These are phyloP conservation scores for Suricata suricatta DNA, from an alignment of 2,113 vertebrate species.

Conservation along the genomic window DNA sequence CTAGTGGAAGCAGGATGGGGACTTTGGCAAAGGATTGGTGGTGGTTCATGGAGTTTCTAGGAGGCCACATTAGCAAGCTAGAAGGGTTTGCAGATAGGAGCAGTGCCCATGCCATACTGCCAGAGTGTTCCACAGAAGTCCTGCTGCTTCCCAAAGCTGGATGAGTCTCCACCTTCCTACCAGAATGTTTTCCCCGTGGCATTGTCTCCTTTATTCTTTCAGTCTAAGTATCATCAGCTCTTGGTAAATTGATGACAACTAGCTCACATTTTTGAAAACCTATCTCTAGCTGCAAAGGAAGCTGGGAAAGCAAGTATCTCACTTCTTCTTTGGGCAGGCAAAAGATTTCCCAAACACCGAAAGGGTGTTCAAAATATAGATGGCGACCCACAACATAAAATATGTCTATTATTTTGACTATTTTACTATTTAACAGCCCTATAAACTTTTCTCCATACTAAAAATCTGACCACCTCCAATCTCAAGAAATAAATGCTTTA, in stretches of 20 bases:
- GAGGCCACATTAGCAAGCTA: not conserved
- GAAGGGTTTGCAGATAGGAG: not conserved
- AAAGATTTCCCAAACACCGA: not conserved
- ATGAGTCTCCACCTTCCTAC: not conserved
- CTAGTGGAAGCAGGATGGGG: not conserved
- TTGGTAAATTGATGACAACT: not conserved
- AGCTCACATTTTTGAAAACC: not conserved
- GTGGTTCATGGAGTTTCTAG: not conserved
- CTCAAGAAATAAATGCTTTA: not conserved
- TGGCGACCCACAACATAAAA: not conserved
- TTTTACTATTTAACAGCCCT: not conserved
- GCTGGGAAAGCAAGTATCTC: not conserved
- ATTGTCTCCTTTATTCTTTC: not conserved
- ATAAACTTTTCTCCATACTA: not conserved
- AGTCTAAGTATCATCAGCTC: not conserved
- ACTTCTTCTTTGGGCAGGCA: not conserved
- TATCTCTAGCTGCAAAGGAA: not conserved
- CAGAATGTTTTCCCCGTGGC: not conserved
- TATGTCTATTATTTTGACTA: not conserved
- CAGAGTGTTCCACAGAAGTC: not conserved
- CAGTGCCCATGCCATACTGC: no score
- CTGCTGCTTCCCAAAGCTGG: no score
- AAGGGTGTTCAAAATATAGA: not conserved
- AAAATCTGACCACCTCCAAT: not conserved
- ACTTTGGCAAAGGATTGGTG: not conserved